Conservation (phyloP, 2,888 invertebrate genomes). For the Lydus trimaculatus region DNA sequence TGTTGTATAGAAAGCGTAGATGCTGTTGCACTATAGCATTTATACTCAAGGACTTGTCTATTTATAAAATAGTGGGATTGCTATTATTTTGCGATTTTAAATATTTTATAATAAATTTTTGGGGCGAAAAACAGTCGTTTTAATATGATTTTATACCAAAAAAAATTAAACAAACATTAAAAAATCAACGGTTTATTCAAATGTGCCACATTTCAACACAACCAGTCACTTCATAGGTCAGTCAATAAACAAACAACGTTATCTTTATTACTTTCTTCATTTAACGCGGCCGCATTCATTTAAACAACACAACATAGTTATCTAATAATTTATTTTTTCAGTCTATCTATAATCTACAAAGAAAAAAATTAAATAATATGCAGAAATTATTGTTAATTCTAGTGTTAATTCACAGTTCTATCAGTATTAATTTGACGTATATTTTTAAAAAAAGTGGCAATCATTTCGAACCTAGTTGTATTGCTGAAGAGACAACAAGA, state of each 20-base stretch:
- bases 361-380: slow-evolving; percentile 39
- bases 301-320: slow-evolving; percentile 3
- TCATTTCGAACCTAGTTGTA: slow-evolving; percentile 47
- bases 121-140: too few species aligned
- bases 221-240: slow-evolving; percentile 16
- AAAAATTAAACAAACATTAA: background rate
- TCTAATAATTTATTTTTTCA: slow-evolving; percentile 3
- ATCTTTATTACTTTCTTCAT: slow-evolving; percentile 21
- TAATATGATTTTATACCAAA: too few species aligned
- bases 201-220: slow-evolving; percentile 20
- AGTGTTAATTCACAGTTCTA: slow-evolving; percentile 27
- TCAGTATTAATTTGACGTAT: slow-evolving; percentile 48
- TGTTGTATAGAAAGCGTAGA: background rate
- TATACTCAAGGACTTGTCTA: slow-evolving; percentile 46
- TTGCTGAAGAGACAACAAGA: slow-evolving; percentile 51
- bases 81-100: slow-evolving; percentile 12
- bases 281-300: background rate
- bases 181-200: background rate
- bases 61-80: slow-evolving; percentile 36
- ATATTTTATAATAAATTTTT: too few species aligned
- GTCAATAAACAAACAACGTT: slow-evolving; percentile 27
- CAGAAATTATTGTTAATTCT: slow-evolving; percentile 29
- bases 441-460: slow-evolving; percentile 45
- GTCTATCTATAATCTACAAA: slow-evolving; percentile 19
- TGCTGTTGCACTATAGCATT: background rate